Conservation (phyloP, 2,797 vertebrate genomes). For the Anomalospiza imberbis region DNA sequence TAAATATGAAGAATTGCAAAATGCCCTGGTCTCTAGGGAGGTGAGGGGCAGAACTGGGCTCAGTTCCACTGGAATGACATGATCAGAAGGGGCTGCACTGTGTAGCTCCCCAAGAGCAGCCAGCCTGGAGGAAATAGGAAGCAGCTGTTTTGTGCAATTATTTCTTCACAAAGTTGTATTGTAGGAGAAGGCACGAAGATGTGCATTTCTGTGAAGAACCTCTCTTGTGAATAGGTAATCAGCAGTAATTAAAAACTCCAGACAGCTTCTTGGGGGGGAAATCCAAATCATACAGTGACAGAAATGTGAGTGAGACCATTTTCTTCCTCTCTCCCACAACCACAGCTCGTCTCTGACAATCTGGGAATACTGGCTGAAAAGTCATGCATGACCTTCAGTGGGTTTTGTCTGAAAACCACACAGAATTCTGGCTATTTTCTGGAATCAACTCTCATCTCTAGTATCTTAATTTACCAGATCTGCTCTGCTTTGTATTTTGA, state of each 20-base stretch:
- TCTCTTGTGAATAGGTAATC: background rate
- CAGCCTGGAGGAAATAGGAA: background rate
- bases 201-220: background rate
- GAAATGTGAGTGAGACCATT: background rate
- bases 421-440: background rate
- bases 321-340: background rate
- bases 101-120: background rate
- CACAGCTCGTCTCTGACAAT: background rate
- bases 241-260: background rate
- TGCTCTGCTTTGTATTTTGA: background rate
- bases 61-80: rapidly evolving
- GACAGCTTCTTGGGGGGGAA: background rate
- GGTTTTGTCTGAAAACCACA: background rate
- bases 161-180: background rate
- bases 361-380: background rate
- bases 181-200: background rate
- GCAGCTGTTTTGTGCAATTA: background rate
- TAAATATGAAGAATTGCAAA: background rate
- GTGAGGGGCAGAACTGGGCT: background rate
- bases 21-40: background rate
- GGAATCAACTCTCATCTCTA: background rate
- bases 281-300: background rate
- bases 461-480: background rate
- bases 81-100: background rate
- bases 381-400: background rate